Base-by-base conservation (phyloP, 2,113 vertebrate genomes). In the Melanerpes aurifrons region DNA sequence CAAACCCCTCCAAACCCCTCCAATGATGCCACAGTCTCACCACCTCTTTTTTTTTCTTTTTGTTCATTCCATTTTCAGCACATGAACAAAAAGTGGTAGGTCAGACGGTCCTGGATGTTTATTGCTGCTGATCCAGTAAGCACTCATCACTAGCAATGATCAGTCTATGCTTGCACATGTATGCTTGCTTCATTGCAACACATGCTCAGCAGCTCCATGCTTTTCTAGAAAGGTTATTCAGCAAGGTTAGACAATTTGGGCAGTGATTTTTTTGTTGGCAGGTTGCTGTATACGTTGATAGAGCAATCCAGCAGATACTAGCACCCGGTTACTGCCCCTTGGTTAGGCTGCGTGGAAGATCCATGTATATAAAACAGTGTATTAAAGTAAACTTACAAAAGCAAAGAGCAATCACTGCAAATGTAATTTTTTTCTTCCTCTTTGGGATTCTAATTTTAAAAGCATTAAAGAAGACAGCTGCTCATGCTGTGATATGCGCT, bases 371-470 rank as follows among this genome's bases (percentile, higher is more conserved):
- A 98, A 97, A 98, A 98, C 95, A 97, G 96, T 98, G 95, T 97
- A 97, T 98, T 98, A 98, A 98, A 98, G 98, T 97, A 98, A 98
- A 98, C 97, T 98, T 98, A 97, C 97, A 97, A 98, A 97, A 97
- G 97, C 98, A 97, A 97, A 98, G 98, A 98, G 97, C 97, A 98
- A 98, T 98, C 98, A 98, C 78, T 97, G 97, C 97, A 97, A 97
- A 98, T 96, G 96, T 98, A 98, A 97, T 98, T 98, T 98, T 97
- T 53, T 53, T 45, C 97, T 97, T 98, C 97, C 97, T 98, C 97
- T 97, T 98, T 97, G 96, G 97, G 96, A 98, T 98, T 98, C 98
- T 98, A 98, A 98, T 98, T 98, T 98, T 98, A 98, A 98, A 98
- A 97, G 98, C 97, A 98, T 98, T 98, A 98, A 97, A 98, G 97